Percentiles rank a stretch among this genome's conserved stretches.
phyloP scores from a whole-genome alignment of 2,888 invertebrate genomes.

The Pterostichus niger region DNA sequence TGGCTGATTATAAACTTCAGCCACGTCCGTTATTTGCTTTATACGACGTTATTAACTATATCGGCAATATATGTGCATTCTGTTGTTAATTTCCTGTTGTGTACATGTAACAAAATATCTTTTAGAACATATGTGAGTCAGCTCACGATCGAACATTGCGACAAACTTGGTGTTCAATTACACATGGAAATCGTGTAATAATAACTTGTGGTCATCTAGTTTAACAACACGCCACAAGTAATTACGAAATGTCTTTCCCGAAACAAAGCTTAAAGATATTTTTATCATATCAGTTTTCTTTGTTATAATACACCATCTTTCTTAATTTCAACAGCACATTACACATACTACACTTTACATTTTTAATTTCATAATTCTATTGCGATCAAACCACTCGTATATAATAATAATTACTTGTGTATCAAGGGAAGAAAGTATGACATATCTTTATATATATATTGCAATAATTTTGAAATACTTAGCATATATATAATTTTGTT shows the following conservation, averaged over 20 bases:
- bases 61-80: not conserved
- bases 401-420: no score
- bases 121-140: conserved; percentile 15
- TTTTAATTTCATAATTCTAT: no score
- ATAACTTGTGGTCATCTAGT: conserved; percentile 52
- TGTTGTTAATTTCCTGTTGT: not conserved
- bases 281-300: not conserved
- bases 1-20: no score
- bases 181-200: conserved; percentile 35
- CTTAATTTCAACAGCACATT: not conserved
- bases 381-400: no score
- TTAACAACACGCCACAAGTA: conserved; percentile 4
- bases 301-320: conserved; percentile 9
- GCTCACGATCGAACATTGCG: not conserved
- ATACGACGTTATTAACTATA: no score
- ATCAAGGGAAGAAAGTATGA: no score
- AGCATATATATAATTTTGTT: no score
- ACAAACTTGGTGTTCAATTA: conserved; percentile 33
- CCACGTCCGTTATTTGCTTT: no score
- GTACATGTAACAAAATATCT: not conserved
- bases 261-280: not conserved
- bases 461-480: no score
- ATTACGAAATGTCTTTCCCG: not conserved
- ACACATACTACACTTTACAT: no score
- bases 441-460: no score